Conservation (phyloP, 2,797 vertebrate genomes). For the Sebastes elongatus region DNA sequence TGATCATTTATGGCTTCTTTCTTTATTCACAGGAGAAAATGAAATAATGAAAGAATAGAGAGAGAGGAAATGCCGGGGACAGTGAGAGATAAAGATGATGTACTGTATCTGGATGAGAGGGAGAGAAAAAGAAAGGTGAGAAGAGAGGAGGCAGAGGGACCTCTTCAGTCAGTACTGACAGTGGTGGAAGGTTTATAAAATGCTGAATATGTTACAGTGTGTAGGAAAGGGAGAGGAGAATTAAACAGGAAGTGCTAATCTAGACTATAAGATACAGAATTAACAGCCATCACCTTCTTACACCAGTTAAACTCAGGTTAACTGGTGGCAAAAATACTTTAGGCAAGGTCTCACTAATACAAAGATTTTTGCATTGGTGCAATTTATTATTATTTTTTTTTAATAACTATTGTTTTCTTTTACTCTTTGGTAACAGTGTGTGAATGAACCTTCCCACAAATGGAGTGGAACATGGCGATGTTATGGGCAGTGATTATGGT, state of each 20-base stretch:
- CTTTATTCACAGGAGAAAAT: too few species aligned
- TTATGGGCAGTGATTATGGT: neutral
- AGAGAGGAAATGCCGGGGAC: too few species aligned
- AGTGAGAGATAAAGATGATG: conserved; percentile 1
- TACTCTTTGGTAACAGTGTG: neutral
- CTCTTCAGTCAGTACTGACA: neutral
- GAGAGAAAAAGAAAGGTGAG: neutral
- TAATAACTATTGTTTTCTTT: neutral
- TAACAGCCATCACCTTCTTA: neutral
- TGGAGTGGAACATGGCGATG: neutral
- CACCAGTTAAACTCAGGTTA: neutral
- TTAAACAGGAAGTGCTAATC: neutral
- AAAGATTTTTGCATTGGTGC: neutral
- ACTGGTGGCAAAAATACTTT: too few species aligned
- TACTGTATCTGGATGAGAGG: neutral
- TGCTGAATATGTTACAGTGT: neutral
- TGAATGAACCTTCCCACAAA: neutral
- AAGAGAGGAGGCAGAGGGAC: neutral
- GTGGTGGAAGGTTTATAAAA: neutral
- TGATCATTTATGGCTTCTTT: too few species aligned
- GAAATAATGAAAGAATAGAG: too few species aligned
- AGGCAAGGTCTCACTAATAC: neutral
- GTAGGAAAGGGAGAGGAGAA: neutral
- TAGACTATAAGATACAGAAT: neutral
- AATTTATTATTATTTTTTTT: neutral